Evolutionary conservation across 1,140 invertebrate species (phyloP), one percentile per base, ranked within the genome.

Genomic region (Oscheius sp.): DNA sequence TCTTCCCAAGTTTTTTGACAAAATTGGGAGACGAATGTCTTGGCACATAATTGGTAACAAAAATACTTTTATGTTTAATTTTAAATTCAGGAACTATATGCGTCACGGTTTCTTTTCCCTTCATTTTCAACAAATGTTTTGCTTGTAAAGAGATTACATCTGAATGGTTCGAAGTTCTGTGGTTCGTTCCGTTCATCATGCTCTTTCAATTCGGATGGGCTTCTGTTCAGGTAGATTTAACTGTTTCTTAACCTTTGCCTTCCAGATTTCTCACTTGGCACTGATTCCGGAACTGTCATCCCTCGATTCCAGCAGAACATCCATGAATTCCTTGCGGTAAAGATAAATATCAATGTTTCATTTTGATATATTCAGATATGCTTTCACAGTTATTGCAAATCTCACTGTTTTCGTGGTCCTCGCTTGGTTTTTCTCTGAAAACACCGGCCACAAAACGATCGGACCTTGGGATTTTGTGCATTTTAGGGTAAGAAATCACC

Each of bases 131-230:
- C 7, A 87, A 88, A 59, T 95, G 93, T 82, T 85, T 93, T 73
- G 87, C 88, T 32, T 94, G 93, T 84, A 83, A 86, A 72, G 70
- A 86, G 35, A 74, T 74, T 79, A 10, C 87, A 89, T 77, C 86
- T 2, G 82, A 90, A 78, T 90, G 89, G 88, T 89, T 90, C 0
- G 90, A 93, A 85, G 87, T 96, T 78, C 86, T 92, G 74, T 97
- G 96, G 85, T 97, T 92, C 86, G 88, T 89, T 35, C 89, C 91
- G 42, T 96, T 97, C 86, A 91, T 97, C 46, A 86, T 92, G 52
- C 90, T 97, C 75, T 97, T 97, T 86, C 95, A 97, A 89, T 93
- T 96, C 86, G 94, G 94, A 26, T 97, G 95, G 94, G 94, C 94
- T 2, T 86, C 91, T 13, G 91, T 93, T 1, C 95, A 82, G 62